These are phyloP conservation scores for Bubo bubo DNA, from an alignment of 2,113 vertebrate genomes.

Conservation along the genomic window DNA sequence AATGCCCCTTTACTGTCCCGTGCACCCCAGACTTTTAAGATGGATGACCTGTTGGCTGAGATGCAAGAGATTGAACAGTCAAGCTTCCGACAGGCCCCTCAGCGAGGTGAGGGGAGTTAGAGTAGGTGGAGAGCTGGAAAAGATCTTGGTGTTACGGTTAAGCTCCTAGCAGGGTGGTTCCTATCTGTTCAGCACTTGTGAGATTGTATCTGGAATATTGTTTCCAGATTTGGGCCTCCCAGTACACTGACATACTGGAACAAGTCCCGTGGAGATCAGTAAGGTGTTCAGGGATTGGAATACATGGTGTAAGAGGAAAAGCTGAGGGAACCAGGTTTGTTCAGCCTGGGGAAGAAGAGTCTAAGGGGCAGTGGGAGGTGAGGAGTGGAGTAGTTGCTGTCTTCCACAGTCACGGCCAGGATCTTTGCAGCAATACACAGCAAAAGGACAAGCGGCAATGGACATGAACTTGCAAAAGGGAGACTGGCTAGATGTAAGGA, in stretches of 20 bases:
- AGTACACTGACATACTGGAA: neutral
- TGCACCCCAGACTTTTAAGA: slow-evolving; percentile 94
- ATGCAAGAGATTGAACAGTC: slow-evolving; percentile 99
- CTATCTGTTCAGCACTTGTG: neutral
- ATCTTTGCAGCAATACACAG: neutral
- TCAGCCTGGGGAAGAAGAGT: neutral
- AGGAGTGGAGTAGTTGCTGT: neutral
- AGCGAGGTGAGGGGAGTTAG: slow-evolving; percentile 82
- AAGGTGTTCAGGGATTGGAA: neutral
- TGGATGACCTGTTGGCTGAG: slow-evolving; percentile 96
- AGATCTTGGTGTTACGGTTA: neutral
- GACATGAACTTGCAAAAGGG: neutral
- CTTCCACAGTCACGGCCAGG: neutral
- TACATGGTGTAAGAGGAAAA: neutral
- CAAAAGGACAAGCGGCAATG: neutral
- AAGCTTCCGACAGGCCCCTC: slow-evolving; percentile 91
- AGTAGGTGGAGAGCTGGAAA: neutral
- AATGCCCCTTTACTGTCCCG: slow-evolving; percentile 81
- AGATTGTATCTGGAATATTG: neutral
- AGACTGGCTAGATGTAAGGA: neutral
- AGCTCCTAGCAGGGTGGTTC: neutral
- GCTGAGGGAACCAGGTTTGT: neutral
- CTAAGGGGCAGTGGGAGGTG: neutral
- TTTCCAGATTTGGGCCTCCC: neutral
- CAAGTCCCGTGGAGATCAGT: neutral